Evolutionary conservation across 2,888 invertebrate genomes (phyloP), one percentile per base, ranked within the genome.

Genomic region (Temnothorax unifasciatus): DNA sequence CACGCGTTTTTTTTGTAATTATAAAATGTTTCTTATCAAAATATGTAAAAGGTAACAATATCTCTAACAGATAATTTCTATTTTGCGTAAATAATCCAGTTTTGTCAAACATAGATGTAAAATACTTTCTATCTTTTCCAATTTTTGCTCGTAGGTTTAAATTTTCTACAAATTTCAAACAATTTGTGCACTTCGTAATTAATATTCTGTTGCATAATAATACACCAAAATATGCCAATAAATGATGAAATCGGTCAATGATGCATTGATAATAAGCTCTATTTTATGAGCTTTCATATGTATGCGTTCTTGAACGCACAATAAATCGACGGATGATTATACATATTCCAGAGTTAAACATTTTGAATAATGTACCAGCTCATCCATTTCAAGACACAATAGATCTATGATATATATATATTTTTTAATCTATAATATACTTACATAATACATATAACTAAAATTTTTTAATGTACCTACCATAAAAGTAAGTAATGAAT

Each of bases 221-320:
- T 68, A 47, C 47, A 68, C 29, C 66, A 68, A 68, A 68, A 68
- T 68, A 68, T 47, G 9, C 66, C 66, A 68, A 68, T 68, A 47
- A 68, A 68, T 68, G 47, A 68, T 29, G 47, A 25, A 29, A 68
- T 68, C 47, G 47, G 66, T 18, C 47, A 68, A 68, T 47, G 66
- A 68, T 68, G 66, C 66, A 68, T 68, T 68, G 66, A 47, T 68
- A 68, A 68, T 68, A 68, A 68, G 66, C 66, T 68, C 66, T 68
- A 68, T 47, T 47, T 68, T 68, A 68, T 68, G 29, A 68, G 66
- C 44, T 68, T 66, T 68, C 47, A 47, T 68, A 47, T 68, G 5
- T 68, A 68, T 68, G 2, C 4, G 11, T 68, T 18, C 47, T 68
- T 68, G 66, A 47, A 18, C 66, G 47, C 47, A 47, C 66, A 68